Percentiles rank a stretch among this genome's conserved stretches.
Conservation (phyloP, 2,113 vertebrate species). For the Sinocyclocheilus anshuiensis region DNA sequence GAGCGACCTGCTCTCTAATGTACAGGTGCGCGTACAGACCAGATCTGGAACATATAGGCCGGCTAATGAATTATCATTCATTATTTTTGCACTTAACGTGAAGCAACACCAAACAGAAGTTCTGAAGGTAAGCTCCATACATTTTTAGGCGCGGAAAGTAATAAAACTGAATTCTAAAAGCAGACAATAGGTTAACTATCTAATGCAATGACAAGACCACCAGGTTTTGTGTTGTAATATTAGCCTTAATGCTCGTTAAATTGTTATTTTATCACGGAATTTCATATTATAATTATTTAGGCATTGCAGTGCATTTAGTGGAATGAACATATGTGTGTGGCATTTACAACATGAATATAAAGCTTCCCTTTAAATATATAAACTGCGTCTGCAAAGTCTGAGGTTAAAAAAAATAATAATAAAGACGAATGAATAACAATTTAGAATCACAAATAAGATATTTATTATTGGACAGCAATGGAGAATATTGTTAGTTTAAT, state of each 20-base stretch:
- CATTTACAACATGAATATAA: neutral
- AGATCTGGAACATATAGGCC: neutral
- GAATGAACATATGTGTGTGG: neutral
- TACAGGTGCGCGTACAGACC: conserved; percentile 12
- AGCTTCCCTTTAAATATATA: neutral
- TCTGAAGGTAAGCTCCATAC: neutral
- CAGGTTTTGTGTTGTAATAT: neutral
- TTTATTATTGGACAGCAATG: too few relatives aligned
- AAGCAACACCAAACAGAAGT: neutral
- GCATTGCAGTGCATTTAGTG: neutral
- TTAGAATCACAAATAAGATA: neutral
- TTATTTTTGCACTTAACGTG: neutral
- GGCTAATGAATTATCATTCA: neutral
- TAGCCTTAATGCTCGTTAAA: neutral
- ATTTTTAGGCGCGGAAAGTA: neutral
- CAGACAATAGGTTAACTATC: neutral
- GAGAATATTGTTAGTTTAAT: too few relatives aligned
- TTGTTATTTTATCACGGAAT: neutral
- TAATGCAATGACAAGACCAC: neutral
- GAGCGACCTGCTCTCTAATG: conserved; percentile 27
- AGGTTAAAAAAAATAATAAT: neutral
- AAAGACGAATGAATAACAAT: neutral
- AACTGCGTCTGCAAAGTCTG: neutral
- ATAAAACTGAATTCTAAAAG: neutral
- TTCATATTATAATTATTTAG: neutral